Base-by-base conservation (phyloP, 2,113 vertebrate genomes). In the Datnioides undecimradiatus region DNA sequence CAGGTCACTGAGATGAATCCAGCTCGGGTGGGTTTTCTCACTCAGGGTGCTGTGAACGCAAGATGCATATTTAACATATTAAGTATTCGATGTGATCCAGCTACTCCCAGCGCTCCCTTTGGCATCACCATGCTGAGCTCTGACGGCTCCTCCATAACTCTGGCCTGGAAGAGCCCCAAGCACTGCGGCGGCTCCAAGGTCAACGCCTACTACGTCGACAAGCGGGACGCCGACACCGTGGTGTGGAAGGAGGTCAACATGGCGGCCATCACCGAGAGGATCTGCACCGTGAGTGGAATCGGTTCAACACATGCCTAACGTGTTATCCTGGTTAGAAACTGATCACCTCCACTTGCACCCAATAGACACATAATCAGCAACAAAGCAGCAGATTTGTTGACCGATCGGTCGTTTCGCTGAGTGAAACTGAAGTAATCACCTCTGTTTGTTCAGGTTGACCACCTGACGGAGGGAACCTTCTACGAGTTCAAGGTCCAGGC, bases 401-500 rank as follows among this genome's bases (percentile, higher is more conserved):
- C n/a, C n/a, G n/a, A n/a, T n/a, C n/a, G n/a, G n/a, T n/a, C n/a
- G n/a, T n/a, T n/a, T n/a, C n/a, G n/a, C n/a, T n/a, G n/a, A n/a
- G n/a, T n/a, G n/a, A n/a, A n/a, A n/a, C n/a, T n/a, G n/a, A n/a
- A n/a, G 63, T 34, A 8, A 27, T 21, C 29, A 16, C 21, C 3
- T 72, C 10, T 82, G 5, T 69, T 0, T 21, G 45, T 38, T 70
- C 71, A 99, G 98, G 95, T 99, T 74, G 96, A 97, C 8, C 87
- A 94, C 85, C 94, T 99, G 92, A 96, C 55, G 0, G 96, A 96
- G 82, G 96, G 96, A 74, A 87, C 91, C 0, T 94, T 96, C 69
- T 99, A 99, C 16, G 97, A 99, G 90, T 99, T 98, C 90, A 97
- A 91, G 91, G 91, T 99, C 21, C 92, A 96, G 21, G 98, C 98